Base-by-base conservation (phyloP, 35 echinoderm and acorn worm species). In the Diadema setosum region DNA sequence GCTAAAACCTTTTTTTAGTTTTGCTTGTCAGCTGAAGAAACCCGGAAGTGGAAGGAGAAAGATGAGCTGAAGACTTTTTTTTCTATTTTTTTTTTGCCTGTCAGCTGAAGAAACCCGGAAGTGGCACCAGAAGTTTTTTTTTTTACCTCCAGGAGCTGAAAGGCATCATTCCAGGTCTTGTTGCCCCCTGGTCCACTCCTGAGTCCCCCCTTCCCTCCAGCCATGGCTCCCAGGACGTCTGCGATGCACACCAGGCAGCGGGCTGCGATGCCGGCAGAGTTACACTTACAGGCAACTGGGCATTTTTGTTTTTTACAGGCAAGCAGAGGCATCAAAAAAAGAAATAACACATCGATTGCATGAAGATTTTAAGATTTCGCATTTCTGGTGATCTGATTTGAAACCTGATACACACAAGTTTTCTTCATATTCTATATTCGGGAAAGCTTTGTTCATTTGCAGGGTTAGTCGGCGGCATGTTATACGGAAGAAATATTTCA, bases 131-230 rank as follows among this genome's bases (percentile, higher is more conserved):
- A n/a, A n/a, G n/a, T n/a, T n/a, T n/a, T 2, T 83, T 67, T n/a
- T n/a, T n/a, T 35, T 75, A 98, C 96, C 89, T 94, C 92, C 0
- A 98, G 83, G 15, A 94, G 49, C 3, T 87, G 32, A 56, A 94
- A 98, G 29, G 96, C 92, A 85, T 86, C 49, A 27, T 76, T 74
- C 89, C 92, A 98, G 12, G 84, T 86, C 69, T 81, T 41, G 36
- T 98, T 98, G 41, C 83, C 96, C 11, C 92, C 96, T 46, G 96
- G 96, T 42, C 96, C 96, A 83, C 96, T 98, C 35, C 96, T 87
- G 7, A 98, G 74, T 9, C 96, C 96, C 24, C 96, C 96, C 57
- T 92, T 88, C 4, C 88, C 92, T 58, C 75, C 75, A 41, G 96
- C 96, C 92, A 98, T 91, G 26, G 92, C 88, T 34, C 92, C 96